phyloP scores from a whole-genome alignment of 2,797 vertebrate species.

The Geotrypetes seraphini region DNA sequence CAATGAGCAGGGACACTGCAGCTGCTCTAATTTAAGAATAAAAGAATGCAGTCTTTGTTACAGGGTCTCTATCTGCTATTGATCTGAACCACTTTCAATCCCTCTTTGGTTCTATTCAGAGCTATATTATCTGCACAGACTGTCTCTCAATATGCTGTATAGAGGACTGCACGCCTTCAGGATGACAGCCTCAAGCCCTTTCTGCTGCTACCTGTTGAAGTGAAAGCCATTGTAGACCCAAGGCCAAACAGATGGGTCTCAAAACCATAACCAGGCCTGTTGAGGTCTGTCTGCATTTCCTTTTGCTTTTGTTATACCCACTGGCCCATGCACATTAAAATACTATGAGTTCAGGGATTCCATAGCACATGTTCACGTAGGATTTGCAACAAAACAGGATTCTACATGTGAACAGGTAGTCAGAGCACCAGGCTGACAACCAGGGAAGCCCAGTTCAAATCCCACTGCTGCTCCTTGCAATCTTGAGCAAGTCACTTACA shows the following conservation, averaged over 20 bases:
- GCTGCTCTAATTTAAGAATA: conserved; percentile 73
- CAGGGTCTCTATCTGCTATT: conserved; percentile 56
- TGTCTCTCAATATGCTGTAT: conserved; percentile 48
- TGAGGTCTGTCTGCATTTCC: conserved; percentile 6
- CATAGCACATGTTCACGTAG: conserved; percentile 39
- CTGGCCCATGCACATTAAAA: conserved; percentile 8
- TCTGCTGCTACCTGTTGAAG: conserved; percentile 29
- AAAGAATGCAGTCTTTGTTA: conserved; percentile 65
- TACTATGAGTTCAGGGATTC: conserved; percentile 12
- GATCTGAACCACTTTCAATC: conserved; percentile 43
- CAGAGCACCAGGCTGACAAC: no score
- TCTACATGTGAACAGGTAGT: no score
- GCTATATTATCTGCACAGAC: conserved; percentile 60
- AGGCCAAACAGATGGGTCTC: conserved; percentile 51
- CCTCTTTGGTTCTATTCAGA: conserved; percentile 57
- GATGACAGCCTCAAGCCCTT: conserved; percentile 40
- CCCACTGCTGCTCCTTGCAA: no score
- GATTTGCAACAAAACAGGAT: no score
- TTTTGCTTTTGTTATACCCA: conserved; percentile 28
- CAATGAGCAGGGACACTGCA: conserved; percentile 49
- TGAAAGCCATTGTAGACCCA: conserved; percentile 38
- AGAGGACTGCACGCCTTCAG: conserved; percentile 49
- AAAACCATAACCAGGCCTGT: conserved; percentile 12
- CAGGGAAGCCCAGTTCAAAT: no score
- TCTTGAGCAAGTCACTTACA: no score